Evolutionary conservation across 2,888 invertebrate species (phyloP).

Genomic region (Phalera bucephala): DNA sequence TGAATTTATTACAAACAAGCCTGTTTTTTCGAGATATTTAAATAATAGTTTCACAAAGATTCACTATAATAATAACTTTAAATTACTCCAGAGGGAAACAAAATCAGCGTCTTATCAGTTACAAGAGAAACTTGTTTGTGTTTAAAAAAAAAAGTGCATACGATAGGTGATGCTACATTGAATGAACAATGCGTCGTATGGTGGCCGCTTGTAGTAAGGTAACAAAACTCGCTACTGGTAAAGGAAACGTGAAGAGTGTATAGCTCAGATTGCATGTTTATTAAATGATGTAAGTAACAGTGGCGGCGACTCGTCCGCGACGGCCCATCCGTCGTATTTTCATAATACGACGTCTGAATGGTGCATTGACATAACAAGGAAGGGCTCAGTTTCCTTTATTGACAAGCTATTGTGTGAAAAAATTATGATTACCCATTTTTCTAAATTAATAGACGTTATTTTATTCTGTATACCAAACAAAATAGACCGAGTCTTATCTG

Average conservation of each 20-base stretch:
- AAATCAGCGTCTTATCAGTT: too few relatives aligned
- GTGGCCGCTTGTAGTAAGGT: slow-evolving; percentile 4
- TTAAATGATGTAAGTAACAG: slow-evolving; percentile 38
- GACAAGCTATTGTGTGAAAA: slow-evolving; percentile 30
- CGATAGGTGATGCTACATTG: not conserved
- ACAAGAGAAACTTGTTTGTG: not conserved
- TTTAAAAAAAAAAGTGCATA: not conserved
- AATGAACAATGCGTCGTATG: slow-evolving; percentile 4
- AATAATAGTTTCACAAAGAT: too few relatives aligned
- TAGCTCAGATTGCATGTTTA: slow-evolving; percentile 63
- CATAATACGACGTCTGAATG: slow-evolving; percentile 62
- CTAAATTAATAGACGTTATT: not conserved
- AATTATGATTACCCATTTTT: slow-evolving; percentile 28
- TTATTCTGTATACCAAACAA: too few relatives aligned
- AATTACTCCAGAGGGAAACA: too few relatives aligned
- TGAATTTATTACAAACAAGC: too few relatives aligned
- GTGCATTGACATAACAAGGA: slow-evolving; percentile 54
- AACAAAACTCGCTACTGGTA: slow-evolving; percentile 31
- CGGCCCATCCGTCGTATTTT: slow-evolving; percentile 59
- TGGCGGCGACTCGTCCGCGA: slow-evolving; percentile 24
- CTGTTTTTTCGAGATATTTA: too few relatives aligned
- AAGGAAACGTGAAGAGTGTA: slow-evolving; percentile 41
- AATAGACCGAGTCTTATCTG: too few relatives aligned
- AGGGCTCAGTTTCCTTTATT: slow-evolving; percentile 39
- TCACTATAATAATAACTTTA: too few relatives aligned